phyloP scores from a whole-genome alignment of 2,888 invertebrate genomes.

The Gonocerus acuteangulatus region DNA sequence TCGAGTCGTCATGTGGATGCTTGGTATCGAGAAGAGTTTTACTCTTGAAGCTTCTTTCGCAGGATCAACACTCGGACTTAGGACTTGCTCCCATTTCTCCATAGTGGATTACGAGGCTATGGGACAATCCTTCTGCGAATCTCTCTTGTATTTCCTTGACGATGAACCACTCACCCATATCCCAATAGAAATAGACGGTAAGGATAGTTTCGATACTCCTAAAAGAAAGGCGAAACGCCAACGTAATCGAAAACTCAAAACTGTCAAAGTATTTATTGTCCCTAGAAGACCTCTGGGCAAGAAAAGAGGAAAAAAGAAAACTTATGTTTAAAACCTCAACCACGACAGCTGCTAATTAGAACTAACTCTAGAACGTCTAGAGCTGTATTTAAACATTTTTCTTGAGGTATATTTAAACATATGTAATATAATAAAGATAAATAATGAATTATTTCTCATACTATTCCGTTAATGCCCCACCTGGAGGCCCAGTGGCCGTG shows the following conservation, averaged over 20 bases:
- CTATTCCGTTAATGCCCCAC: too few relatives aligned
- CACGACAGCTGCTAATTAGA: too few relatives aligned
- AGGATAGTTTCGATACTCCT: conserved; percentile 72
- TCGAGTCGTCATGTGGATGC: conserved; percentile 88
- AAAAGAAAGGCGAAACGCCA: conserved; percentile 79
- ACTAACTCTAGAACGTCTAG: too few relatives aligned
- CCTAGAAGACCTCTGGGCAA: too few relatives aligned
- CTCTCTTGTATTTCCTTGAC: conserved; percentile 83
- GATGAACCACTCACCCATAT: conserved; percentile 59
- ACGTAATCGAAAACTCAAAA: conserved; percentile 77
- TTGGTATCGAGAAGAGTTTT: conserved; percentile 89
- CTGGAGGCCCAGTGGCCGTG: too few relatives aligned
- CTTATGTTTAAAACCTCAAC: too few relatives aligned
- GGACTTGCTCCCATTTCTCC: conserved; percentile 76
- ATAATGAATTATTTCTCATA: too few relatives aligned
- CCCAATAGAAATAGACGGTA: conserved; percentile 62
- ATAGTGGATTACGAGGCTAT: conserved; percentile 72
- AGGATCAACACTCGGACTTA: conserved; percentile 74
- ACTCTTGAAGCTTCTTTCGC: conserved; percentile 94
- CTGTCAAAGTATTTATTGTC: conserved; percentile 86
- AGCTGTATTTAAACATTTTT: too few relatives aligned
- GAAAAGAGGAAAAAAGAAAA: too few relatives aligned
- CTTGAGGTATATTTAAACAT: too few relatives aligned
- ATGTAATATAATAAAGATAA: too few relatives aligned
- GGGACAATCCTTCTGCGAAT: conserved; percentile 86